A percentile compares a stretch with the other conserved stretches of the same genome.
Conservation (phyloP, 2,113 vertebrate species). For the Calonectris borealis region DNA sequence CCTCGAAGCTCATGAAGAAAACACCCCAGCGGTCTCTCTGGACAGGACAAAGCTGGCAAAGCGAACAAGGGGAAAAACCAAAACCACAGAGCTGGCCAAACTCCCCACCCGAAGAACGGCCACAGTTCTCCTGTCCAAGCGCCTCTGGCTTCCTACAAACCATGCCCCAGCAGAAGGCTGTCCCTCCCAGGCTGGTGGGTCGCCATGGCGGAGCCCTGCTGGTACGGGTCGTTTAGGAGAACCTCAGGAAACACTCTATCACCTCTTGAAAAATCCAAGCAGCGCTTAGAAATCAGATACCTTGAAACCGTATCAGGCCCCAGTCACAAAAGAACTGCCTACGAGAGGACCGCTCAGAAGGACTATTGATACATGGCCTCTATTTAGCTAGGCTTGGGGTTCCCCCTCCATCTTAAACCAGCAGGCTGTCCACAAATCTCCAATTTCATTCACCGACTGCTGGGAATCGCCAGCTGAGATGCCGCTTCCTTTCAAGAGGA, state of each 20-base stretch:
- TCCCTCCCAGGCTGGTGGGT: not conserved
- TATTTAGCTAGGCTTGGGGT: not conserved
- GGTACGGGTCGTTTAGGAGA: not conserved
- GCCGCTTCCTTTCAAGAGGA: not conserved
- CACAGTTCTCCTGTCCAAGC: not conserved
- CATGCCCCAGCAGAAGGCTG: not conserved
- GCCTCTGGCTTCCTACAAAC: not conserved
- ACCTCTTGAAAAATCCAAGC: not conserved
- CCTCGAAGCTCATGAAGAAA: not conserved
- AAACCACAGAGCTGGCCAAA: not conserved
- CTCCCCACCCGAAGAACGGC: accelerated
- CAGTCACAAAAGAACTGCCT: not conserved
- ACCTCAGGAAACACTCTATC: not conserved
- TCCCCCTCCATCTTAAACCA: not conserved
- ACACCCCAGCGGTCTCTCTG: not conserved
- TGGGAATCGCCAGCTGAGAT: not conserved
- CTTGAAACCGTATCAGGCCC: not conserved
- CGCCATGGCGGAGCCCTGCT: not conserved
- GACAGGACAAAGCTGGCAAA: not conserved
- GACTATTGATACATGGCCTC: not conserved
- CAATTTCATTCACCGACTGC: not conserved
- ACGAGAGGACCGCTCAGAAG: not conserved
- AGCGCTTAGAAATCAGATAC: not conserved
- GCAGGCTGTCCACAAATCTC: not conserved
- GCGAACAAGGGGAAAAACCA: not conserved